A percentile compares a stretch with the other conserved stretches of the same genome.
phyloP scores from a whole-genome alignment of 2,113 vertebrate species.

The Syngnathus scovelli region DNA sequence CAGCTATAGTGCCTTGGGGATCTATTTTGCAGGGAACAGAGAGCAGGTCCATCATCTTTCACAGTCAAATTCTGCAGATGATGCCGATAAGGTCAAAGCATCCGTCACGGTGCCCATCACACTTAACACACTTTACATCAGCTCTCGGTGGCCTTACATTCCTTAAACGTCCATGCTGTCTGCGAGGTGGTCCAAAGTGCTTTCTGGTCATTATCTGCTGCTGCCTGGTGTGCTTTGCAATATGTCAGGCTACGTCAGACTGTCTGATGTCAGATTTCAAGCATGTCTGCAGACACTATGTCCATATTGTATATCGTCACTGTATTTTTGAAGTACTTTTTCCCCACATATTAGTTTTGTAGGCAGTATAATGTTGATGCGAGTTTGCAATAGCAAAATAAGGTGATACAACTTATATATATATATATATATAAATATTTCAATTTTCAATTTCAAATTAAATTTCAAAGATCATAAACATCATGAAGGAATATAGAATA shows the following conservation, averaged over 20 bases:
- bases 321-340: neutral
- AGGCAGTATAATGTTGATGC: too few relatives aligned
- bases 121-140: constrained; percentile 56
- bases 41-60: constrained; percentile 37
- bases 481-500: neutral
- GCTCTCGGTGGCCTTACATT: constrained; percentile 43
- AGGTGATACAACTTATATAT: too few relatives aligned
- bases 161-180: constrained; percentile 11
- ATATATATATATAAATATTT: too few relatives aligned
- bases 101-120: constrained; percentile 54
- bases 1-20: constrained; percentile 55
- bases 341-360: too few relatives aligned
- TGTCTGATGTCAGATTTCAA: constrained; percentile 16
- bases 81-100: constrained; percentile 57
- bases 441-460: neutral
- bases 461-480: constrained; percentile 23
- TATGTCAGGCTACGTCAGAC: constrained; percentile 14
- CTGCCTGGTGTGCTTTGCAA: constrained; percentile 12
- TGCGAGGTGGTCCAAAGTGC: constrained; percentile 14
- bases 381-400: too few relatives aligned
- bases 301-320: neutral
- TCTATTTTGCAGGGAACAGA: constrained; percentile 41
- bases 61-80: constrained; percentile 40
- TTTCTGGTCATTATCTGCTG: constrained; percentile 24
- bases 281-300: neutral